phyloP scores from a whole-genome alignment of 2,888 invertebrate species.

The Steinernema scapterisci region DNA sequence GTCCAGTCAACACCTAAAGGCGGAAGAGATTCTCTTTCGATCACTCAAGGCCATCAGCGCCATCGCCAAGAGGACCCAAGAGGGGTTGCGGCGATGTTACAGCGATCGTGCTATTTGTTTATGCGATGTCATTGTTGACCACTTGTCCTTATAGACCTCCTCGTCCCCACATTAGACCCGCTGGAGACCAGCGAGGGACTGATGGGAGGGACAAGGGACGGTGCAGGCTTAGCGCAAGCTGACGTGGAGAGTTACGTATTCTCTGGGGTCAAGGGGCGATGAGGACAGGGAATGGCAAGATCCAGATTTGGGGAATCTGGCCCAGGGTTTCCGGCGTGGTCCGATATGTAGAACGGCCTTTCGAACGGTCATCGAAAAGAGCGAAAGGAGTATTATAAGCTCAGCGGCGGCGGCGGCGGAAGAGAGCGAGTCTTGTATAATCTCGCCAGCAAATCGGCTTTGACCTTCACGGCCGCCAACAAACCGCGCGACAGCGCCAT shows the following conservation, averaged over 20 bases:
- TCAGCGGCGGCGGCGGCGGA: not conserved
- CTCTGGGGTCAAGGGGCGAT: too few species aligned
- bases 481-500: slow-evolving; percentile 23
- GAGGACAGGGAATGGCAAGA: too few species aligned
- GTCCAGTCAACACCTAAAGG: too few species aligned
- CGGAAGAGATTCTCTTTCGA: slow-evolving; percentile 21
- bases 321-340: too few species aligned
- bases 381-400: not conserved
- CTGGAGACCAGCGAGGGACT: not conserved
- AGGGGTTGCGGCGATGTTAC: slow-evolving; percentile 3
- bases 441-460: slow-evolving; percentile 33
- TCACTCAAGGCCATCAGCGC: not conserved
- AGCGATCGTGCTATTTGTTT: slow-evolving; percentile 12
- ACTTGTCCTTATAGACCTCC: slow-evolving; percentile 8
- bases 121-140: slow-evolving; percentile 5
- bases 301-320: too few species aligned
- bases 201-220: not conserved
- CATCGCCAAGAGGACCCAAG: not conserved
- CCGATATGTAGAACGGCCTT: too few species aligned
- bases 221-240: not conserved
- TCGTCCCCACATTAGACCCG: slow-evolving; percentile 26
- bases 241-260: too few species aligned
- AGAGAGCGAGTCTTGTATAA: slow-evolving; percentile 13
- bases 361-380: too few species aligned
- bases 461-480: slow-evolving; percentile 26